A percentile compares a stretch with the other conserved stretches of the same genome.
Evolutionary conservation across 2,888 invertebrate species (phyloP).

Genomic region (Eupithecia vulgata): DNA sequence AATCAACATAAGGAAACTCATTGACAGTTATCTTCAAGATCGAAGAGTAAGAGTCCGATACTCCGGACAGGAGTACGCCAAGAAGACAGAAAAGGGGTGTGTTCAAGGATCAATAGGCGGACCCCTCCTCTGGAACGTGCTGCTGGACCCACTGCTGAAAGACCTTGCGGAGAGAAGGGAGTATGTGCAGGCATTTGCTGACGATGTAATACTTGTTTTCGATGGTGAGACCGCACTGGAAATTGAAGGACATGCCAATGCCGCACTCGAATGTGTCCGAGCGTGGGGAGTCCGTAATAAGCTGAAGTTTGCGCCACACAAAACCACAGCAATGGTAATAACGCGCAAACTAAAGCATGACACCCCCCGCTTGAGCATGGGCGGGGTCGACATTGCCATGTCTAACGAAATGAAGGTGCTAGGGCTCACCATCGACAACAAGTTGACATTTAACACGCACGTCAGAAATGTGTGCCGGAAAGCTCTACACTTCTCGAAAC

Average conservation of each 20-base stretch:
- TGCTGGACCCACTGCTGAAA: slow-evolving; percentile 30
- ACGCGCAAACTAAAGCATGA: no score
- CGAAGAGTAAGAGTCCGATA: slow-evolving; percentile 1
- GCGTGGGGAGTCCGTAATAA: slow-evolving; percentile 23
- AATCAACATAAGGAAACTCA: slow-evolving; percentile 2
- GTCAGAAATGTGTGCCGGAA: neutral
- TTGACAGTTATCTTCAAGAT: neutral
- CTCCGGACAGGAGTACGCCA: slow-evolving; percentile 2
- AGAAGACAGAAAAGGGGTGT: slow-evolving; percentile 25
- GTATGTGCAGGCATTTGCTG: neutral
- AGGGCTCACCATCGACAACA: slow-evolving; percentile 15
- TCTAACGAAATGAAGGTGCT: slow-evolving; percentile 11
- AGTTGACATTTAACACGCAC: slow-evolving; percentile 4
- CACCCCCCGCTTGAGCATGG: no score
- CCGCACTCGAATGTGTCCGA: slow-evolving; percentile 20
- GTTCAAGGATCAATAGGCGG: slow-evolving; percentile 35
- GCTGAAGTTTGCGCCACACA: slow-evolving; percentile 15
- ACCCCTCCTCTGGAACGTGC: slow-evolving; percentile 34
- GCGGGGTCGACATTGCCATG: neutral
- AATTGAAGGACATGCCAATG: slow-evolving; percentile 26
- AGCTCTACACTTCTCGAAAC: no score
- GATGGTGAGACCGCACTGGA: slow-evolving; percentile 21
- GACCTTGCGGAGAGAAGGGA: neutral
- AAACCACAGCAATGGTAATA: no score
- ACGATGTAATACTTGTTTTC: neutral